Conservation (phyloP, 2,888 invertebrate genomes). For the Eupelmus urozonus region DNA sequence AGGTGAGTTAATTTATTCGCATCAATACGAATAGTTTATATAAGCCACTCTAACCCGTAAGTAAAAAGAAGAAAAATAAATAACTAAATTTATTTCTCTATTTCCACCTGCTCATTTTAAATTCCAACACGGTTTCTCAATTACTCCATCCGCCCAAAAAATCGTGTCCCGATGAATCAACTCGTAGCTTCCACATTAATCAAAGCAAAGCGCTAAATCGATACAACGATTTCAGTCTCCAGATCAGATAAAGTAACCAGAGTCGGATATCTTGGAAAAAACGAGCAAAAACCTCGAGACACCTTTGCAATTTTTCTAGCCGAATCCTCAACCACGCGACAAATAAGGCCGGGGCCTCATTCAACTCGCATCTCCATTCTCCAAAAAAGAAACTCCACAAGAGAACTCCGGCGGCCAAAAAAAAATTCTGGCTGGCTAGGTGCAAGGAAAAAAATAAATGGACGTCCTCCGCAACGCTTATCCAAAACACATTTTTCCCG, state of each 20-base stretch:
- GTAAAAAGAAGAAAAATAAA: constrained; percentile 5
- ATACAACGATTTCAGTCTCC: constrained; percentile 19
- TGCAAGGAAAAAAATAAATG: constrained; percentile 19
- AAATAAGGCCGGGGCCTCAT: not conserved
- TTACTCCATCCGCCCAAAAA: not conserved
- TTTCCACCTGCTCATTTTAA: not conserved
- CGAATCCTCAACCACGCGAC: constrained; percentile 9
- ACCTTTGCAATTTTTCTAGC: not conserved
- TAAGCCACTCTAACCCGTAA: not conserved
- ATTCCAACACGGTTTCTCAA: constrained; percentile 5
- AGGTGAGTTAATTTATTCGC: constrained; percentile 30
- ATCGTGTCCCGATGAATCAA: not conserved
- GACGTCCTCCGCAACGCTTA: constrained; percentile 15
- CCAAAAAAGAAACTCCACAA: not conserved
- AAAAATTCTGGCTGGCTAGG: not conserved
- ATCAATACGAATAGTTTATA: no score
- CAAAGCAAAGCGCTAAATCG: constrained; percentile 11
- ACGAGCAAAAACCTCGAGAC: not conserved
- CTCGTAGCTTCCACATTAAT: not conserved
- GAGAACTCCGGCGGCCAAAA: not conserved
- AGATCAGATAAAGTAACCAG: constrained; percentile 26
- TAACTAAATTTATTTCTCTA: not conserved
- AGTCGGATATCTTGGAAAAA: not conserved
- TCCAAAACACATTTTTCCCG: constrained; percentile 54
- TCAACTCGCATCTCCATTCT: not conserved